These are phyloP conservation scores for Cremastinae sp. DNA, from an alignment of 2,888 invertebrate species.

Conservation along the genomic window DNA sequence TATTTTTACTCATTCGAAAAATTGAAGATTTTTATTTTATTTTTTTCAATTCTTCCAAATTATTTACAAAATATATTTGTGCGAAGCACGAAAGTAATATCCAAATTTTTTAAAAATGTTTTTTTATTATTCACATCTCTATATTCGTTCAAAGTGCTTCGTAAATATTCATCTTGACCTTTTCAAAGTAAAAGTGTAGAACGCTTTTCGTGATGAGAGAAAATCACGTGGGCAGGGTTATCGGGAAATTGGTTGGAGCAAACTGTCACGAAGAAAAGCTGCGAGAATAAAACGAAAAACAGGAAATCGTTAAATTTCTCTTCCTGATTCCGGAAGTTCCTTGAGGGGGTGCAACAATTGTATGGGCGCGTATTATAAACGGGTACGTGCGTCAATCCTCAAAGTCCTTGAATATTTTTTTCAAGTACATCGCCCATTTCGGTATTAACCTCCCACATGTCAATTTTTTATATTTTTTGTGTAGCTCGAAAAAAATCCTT, in stretches of 20 bases:
- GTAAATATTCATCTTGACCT: not conserved
- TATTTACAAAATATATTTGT: not conserved
- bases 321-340: constrained; percentile 25
- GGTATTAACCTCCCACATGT: not conserved
- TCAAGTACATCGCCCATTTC: constrained; percentile 14
- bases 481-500: too few species aligned
- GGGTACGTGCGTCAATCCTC: not conserved
- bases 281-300: constrained; percentile 28
- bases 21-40: too few species aligned
- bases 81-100: not conserved
- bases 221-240: too few species aligned
- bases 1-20: too few species aligned
- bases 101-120: not conserved
- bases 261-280: constrained; percentile 6
- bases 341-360: not conserved
- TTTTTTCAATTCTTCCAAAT: not conserved
- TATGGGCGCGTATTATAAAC: not conserved
- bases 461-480: too few species aligned
- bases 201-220: too few species aligned
- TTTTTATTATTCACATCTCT: not conserved
- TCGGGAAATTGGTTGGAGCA: constrained; percentile 5
- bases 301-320: constrained; percentile 38
- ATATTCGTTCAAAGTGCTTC: not conserved
- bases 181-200: too few species aligned
- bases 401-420: constrained; percentile 17